Evolutionary conservation across 2,888 invertebrate species (phyloP).

Genomic region (Drosophila setosimentum): DNA sequence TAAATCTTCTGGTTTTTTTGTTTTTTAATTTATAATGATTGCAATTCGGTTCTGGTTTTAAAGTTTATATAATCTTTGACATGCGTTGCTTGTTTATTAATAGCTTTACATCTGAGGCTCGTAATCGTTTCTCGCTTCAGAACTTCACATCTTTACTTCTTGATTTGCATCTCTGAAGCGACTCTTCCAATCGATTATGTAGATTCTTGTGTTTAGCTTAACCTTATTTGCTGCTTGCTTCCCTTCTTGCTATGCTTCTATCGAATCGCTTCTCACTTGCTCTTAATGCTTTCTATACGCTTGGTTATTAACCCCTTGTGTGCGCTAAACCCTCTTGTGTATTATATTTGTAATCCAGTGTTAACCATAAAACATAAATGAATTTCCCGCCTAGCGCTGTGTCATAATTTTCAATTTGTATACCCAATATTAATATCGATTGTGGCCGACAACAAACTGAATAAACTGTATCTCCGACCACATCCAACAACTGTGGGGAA

Average conservation of each 20-base stretch:
- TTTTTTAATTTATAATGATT: neutral
- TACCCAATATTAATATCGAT: slow-evolving; percentile 76
- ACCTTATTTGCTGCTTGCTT: neutral
- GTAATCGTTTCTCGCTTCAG: neutral
- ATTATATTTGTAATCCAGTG: slow-evolving; percentile 56
- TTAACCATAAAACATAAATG: slow-evolving; percentile 60
- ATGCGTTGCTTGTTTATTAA: neutral
- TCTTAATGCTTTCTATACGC: neutral
- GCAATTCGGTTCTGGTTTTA: neutral
- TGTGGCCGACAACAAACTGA: slow-evolving; percentile 54
- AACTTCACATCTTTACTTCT: neutral
- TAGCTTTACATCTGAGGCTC: neutral
- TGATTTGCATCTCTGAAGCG: neutral
- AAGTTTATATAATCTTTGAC: neutral
- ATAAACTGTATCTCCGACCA: slow-evolving; percentile 45
- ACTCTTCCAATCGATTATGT: neutral
- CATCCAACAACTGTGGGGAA: slow-evolving; percentile 19
- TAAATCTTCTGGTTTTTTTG: neutral
- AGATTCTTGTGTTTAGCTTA: neutral
- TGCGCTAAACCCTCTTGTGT: slow-evolving; percentile 47
- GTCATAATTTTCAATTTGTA: slow-evolving; percentile 76
- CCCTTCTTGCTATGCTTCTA: neutral
- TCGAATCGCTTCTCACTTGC: neutral
- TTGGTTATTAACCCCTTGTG: slow-evolving; percentile 28
- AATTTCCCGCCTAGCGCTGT: slow-evolving; percentile 40